Evolutionary conservation across 30 jellyfish, hydroid and myxozoan species (phyloP), one percentile per base, ranked within the genome.

Genomic region (Rhopilema esculentum): DNA sequence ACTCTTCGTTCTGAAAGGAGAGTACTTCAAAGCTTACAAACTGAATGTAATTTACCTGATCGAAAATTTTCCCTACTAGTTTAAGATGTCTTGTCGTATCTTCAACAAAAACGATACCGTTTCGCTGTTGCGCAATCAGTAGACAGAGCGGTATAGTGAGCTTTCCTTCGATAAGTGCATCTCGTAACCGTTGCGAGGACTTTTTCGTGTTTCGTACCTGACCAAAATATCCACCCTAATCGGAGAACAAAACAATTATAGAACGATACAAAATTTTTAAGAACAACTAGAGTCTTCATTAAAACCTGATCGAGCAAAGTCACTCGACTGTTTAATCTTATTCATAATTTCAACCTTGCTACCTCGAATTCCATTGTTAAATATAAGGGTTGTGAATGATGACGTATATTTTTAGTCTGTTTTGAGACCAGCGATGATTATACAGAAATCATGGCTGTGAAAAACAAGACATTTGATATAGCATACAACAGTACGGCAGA

Each of bases 161-260:
- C 27, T 82, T 86, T 18, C 98, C 97, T 80, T 91, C 98, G 69
- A 96, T 92, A 12, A 96, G 86, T 8, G 99, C 91, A 50, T 96
- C 99, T 4, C 98, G 92, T 23, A 96, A 73, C 20, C 98, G 89
- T 52, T 76, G 90, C 26, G 98, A 94, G 24, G 98, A 97, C 69
- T 94, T 94, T 75, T 96, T 93, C 19, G 98, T 94, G 88, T 94
- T 94, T 26, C 97, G 83, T 0, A 94, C 96, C 80, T 94, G 97
- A 24, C 98, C 96, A 61, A 94, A 94, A 85, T 94, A 94, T 33
- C 97, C 98, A 89, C 98, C 98, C 98, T 94, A 68, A 50, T n/a
- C n/a, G n/a, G n/a, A n/a, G n/a, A n/a, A n/a, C n/a, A n/a, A n/a
- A n/a, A n/a, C n/a, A n/a, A n/a, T n/a, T n/a, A n/a, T n/a, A n/a